phyloP scores from a whole-genome alignment of 1,140 invertebrate genomes.

The Philotrypesis tridentata region DNA sequence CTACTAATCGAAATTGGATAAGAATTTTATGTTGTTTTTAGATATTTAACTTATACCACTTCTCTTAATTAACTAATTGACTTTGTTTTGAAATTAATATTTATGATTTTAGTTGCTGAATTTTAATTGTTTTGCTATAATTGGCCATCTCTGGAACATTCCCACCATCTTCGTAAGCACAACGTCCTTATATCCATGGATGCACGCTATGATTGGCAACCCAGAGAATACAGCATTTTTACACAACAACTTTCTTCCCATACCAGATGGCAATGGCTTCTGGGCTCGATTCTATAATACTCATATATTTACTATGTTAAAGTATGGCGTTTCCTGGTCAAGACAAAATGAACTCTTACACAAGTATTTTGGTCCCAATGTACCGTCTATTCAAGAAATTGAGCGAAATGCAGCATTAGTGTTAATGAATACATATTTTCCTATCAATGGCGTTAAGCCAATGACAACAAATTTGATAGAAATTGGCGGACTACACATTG shows the following conservation, averaged over 20 bases:
- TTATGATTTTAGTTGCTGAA: conserved; percentile 59
- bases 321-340: conserved; percentile 51
- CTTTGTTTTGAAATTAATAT: conserved; percentile 23
- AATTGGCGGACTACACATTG: conserved; percentile 77
- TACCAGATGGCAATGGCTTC: conserved; percentile 75
- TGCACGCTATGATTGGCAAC: conserved; percentile 77
- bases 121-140: conserved; percentile 71
- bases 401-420: conserved; percentile 73
- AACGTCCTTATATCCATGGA: conserved; percentile 77
- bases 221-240: conserved; percentile 77
- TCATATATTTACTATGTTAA: conserved; percentile 45
- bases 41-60: too few species aligned
- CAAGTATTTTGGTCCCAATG: conserved; percentile 67
- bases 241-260: conserved; percentile 75
- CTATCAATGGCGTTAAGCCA: conserved; percentile 71
- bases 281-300: conserved; percentile 76
- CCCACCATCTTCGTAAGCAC: conserved; percentile 77
- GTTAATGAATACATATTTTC: conserved; percentile 76
- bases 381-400: conserved; percentile 67
- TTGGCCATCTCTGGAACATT: conserved; percentile 75
- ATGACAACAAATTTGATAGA: conserved; percentile 73
- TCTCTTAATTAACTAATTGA: too few species aligned
- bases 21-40: too few species aligned
- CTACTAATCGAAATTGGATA: neutral
- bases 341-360: conserved; percentile 60